phyloP scores from a whole-genome alignment of 1,140 invertebrate genomes.

The Patella vulgata region DNA sequence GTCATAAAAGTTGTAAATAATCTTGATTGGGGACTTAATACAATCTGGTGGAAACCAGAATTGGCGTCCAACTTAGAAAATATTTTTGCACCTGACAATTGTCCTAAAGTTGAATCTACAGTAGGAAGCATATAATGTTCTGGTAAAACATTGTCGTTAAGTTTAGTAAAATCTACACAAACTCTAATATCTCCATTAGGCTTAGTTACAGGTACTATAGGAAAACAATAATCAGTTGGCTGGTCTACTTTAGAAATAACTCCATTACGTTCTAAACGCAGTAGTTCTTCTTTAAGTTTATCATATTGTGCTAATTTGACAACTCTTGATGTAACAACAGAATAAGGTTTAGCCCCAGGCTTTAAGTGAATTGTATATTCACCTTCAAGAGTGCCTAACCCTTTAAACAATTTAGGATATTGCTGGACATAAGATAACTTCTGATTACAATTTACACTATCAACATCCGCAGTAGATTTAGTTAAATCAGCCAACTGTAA shows the following conservation, averaged over 20 bases:
- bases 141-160: conserved; percentile 2
- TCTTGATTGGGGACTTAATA: background rate
- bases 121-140: conserved; percentile 2
- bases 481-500: no score
- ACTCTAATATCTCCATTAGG: conserved; percentile 8
- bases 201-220: conserved; percentile 2
- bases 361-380: no score
- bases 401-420: no score
- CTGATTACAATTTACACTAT: no score
- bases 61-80: background rate
- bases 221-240: background rate
- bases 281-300: conserved; percentile 5
- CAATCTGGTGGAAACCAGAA: background rate
- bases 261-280: background rate
- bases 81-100: background rate
- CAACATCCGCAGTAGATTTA: no score
- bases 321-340: no score
- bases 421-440: no score
- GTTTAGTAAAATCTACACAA: conserved; percentile 1
- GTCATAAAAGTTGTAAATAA: background rate
- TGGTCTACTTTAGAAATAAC: background rate
- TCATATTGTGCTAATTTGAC: background rate
- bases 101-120: background rate
- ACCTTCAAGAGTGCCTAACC: no score
- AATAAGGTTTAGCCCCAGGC: no score